Conservation (phyloP, 2,113 vertebrate genomes). For the Trichechus manatus region DNA sequence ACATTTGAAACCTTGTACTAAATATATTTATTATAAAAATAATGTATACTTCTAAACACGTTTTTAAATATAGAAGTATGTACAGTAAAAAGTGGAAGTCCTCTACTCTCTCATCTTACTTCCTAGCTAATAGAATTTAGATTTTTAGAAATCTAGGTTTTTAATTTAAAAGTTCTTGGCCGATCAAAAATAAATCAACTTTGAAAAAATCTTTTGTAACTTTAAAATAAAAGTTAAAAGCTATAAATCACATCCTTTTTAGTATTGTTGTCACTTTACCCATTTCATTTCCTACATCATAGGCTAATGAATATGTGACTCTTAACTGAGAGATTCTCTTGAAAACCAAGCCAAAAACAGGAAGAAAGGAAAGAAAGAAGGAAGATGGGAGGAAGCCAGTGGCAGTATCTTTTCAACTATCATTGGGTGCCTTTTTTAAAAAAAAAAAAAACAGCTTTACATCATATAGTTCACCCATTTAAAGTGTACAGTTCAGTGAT, state of each 20-base stretch:
- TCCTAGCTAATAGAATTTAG: not conserved
- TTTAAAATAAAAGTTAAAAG: not conserved
- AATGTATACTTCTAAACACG: not conserved
- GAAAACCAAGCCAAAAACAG: not conserved
- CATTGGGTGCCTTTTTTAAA: not conserved
- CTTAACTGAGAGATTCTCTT: not conserved
- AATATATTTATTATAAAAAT: not conserved
- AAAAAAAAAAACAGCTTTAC: not conserved
- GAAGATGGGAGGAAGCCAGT: not conserved
- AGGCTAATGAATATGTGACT: not conserved
- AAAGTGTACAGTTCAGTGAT: not conserved
- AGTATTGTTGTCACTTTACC: not conserved
- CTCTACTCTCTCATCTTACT: not conserved
- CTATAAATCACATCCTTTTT: not conserved
- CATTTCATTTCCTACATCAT: not conserved
- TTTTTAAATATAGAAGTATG: not conserved
- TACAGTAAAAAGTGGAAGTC: not conserved
- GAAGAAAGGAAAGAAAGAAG: not conserved
- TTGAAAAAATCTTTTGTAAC: not conserved
- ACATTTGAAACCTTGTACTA: constrained; percentile 37
- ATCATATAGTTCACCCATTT: not conserved
- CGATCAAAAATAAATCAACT: not conserved
- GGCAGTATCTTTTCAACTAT: not conserved
- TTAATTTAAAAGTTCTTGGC: constrained; percentile 33
- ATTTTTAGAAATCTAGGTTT: constrained; percentile 1